Percentiles rank a stretch among this genome's conserved stretches.
These are phyloP conservation scores for Rhimphoctona megacephalus DNA, from an alignment of 2,888 invertebrate genomes.

Conservation along the genomic window DNA sequence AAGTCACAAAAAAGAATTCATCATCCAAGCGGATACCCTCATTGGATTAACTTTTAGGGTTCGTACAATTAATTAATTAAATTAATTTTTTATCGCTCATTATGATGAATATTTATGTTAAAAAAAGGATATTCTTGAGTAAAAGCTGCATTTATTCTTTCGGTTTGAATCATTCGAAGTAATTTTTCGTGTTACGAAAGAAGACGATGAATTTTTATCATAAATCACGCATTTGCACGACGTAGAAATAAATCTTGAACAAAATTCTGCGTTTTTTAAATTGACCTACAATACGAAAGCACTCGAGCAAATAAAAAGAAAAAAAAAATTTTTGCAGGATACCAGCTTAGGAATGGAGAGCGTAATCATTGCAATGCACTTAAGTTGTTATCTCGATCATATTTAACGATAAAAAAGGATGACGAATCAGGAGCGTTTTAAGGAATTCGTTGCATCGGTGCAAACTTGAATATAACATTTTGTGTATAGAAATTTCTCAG, in stretches of 20 bases:
- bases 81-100: not conserved
- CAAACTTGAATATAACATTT: too few species aligned
- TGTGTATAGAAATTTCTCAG: not conserved
- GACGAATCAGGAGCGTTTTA: not conserved
- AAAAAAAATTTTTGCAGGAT: not conserved
- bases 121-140: not conserved
- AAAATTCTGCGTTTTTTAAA: too few species aligned
- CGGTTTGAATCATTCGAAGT: too few species aligned
- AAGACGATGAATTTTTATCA: too few species aligned
- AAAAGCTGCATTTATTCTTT: not conserved
- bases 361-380: not conserved
- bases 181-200: too few species aligned
- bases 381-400: conserved; percentile 3
- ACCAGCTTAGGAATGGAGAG: not conserved
- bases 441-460: not conserved
- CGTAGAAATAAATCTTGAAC: too few species aligned
- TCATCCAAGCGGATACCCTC: conserved; percentile 14
- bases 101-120: not conserved
- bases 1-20: conserved; percentile 17
- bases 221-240: too few species aligned
- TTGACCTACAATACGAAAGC: too few species aligned
- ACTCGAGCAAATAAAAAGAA: not conserved
- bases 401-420: not conserved
- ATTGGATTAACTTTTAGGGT: conserved; percentile 49
- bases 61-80: not conserved